Percentiles rank a stretch among this genome's conserved stretches.
Conservation (phyloP, 2,797 vertebrate species). For the Gobio occitaniae region DNA sequence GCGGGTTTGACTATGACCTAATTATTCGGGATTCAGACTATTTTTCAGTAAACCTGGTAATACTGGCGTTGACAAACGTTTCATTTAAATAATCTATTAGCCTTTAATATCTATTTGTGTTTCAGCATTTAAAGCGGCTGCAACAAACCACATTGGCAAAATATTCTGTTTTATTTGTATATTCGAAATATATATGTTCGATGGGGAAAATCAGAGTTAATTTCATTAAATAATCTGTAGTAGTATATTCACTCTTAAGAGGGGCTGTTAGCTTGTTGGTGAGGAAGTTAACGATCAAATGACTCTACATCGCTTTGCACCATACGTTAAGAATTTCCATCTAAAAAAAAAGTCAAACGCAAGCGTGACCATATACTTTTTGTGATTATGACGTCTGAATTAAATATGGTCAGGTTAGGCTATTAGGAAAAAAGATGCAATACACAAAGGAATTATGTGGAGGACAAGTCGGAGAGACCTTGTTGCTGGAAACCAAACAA, state of each 20-base stretch:
- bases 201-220: neutral
- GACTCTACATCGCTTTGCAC: too few species aligned
- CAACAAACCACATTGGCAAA: neutral
- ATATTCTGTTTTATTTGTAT: neutral
- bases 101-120: slow-evolving; percentile 28
- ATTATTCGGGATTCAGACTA: slow-evolving; percentile 65
- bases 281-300: neutral
- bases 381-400: slow-evolving; percentile 48
- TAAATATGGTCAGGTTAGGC: slow-evolving; percentile 45
- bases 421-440: slow-evolving; percentile 37
- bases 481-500: neutral
- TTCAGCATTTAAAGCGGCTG: slow-evolving; percentile 8
- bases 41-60: slow-evolving; percentile 60
- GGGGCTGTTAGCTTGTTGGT: neutral
- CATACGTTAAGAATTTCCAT: neutral
- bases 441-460: slow-evolving; percentile 33
- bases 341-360: slow-evolving; percentile 35
- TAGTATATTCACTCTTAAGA: neutral
- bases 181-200: neutral
- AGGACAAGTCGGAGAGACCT: slow-evolving; percentile 13
- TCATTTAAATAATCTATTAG: slow-evolving; percentile 57
- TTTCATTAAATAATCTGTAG: neutral
- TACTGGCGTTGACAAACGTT: slow-evolving; percentile 67
- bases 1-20: slow-evolving; percentile 61
- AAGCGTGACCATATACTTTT: slow-evolving; percentile 39